Base-by-base conservation (phyloP, 1,140 invertebrate genomes). In the Drosophila baimaii region DNA sequence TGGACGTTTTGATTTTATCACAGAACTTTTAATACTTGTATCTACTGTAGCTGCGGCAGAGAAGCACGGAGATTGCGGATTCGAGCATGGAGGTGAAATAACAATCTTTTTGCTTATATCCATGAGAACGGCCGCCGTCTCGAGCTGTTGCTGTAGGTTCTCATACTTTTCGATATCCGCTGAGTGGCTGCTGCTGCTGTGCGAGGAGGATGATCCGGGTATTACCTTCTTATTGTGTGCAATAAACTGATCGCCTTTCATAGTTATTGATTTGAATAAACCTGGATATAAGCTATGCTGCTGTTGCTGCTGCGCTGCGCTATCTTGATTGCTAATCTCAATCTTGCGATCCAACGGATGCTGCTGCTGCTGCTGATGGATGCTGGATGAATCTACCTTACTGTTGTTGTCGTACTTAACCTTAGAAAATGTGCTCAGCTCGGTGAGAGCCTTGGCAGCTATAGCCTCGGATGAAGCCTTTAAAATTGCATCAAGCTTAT, bases 71-170 rank as follows among this genome's bases (percentile, higher is more conserved):
- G 91, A 92, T 90, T 92, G 90, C 31, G 90, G 90, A 88, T 92
- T 92, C 59, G 91, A 92, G 68, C 80, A 83, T 47, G 90, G 91
- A 54, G 91, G 90, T 56, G 91, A 92, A 64, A 92, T 91, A 19
- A 92, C 86, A 58, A 92, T 91, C 77, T 92, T 91, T 77, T 92
- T 92, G 77, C 91, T 92, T 59, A 92, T 92, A 61, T 92, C 90
- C 91, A 92, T 92, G 41, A 92, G 69, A 27, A 92, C 91, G 35
- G 90, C 90, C 37, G 91, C 91, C 55, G 91, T 92, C 81, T 92
- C 91, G 25, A 92, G 65, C 55, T 91, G 90, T 74, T 92, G 91
- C 71, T 91, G 82, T 46, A 91, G 64, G 71, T 90, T 81, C 31
- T 69, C 81, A 35, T 84, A 85, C 73, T 89, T 77, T 51, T 92